Conservation (phyloP, 2,888 invertebrate genomes). For the Leptopilina syphax region DNA sequence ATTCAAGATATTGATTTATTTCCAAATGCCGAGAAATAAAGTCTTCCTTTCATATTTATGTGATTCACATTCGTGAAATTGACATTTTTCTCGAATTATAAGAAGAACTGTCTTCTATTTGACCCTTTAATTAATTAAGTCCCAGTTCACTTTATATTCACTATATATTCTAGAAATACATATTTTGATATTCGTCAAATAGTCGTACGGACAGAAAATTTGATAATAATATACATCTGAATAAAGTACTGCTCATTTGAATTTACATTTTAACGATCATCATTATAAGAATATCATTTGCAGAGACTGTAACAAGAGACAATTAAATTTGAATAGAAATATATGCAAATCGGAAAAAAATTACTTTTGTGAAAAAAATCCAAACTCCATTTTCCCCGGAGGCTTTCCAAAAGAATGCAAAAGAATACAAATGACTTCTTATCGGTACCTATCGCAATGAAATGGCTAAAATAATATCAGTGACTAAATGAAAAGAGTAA, state of each 20-base stretch:
- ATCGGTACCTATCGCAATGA: not conserved
- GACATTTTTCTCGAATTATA: too few relatives aligned
- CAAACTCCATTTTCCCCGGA: not conserved
- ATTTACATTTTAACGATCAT: conserved; percentile 14
- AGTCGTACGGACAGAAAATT: not conserved
- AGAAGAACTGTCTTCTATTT: too few relatives aligned
- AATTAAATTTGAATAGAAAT: conserved; percentile 11
- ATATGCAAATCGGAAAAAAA: conserved; percentile 9
- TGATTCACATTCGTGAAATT: too few relatives aligned
- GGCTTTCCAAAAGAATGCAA: not conserved
- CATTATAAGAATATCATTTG: conserved; percentile 4
- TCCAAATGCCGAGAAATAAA: too few relatives aligned
- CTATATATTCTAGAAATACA: not conserved
- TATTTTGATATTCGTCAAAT: not conserved
- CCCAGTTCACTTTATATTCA: too few relatives aligned
- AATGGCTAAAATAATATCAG: not conserved
- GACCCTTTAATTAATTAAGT: too few relatives aligned
- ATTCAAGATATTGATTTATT: not conserved
- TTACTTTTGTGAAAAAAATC: not conserved
- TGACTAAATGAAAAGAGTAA: too few relatives aligned
- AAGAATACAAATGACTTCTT: not conserved
- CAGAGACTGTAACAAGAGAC: conserved; percentile 3
- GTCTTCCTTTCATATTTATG: too few relatives aligned
- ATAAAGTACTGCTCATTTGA: not conserved
- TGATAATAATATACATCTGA: not conserved